These are phyloP conservation scores for Mamestra brassicae DNA, from an alignment of 2,888 invertebrate genomes.

Conservation along the genomic window DNA sequence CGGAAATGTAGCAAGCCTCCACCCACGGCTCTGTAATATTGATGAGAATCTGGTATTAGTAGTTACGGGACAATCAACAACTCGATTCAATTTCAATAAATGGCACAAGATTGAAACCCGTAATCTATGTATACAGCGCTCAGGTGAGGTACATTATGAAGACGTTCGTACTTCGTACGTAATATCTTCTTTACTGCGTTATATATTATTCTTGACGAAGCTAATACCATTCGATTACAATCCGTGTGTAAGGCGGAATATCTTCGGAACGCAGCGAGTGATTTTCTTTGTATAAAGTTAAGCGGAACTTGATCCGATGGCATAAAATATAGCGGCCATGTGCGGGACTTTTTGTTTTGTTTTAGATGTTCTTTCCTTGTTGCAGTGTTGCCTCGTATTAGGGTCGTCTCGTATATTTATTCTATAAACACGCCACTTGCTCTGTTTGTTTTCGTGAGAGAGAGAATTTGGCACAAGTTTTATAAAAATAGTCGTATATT, in stretches of 20 bases:
- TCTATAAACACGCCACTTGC: constrained; percentile 51
- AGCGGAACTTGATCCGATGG: constrained; percentile 66
- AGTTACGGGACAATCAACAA: constrained; percentile 64
- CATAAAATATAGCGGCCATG: constrained; percentile 67
- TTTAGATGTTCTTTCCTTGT: constrained; percentile 62
- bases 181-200: constrained; percentile 63
- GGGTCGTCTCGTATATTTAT: constrained; percentile 52
- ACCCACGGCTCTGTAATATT: constrained; percentile 45
- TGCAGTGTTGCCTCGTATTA: constrained; percentile 53
- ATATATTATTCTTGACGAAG: constrained; percentile 63
- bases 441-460: constrained; percentile 26
- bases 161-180: constrained; percentile 50
- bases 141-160: constrained; percentile 62
- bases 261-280: constrained; percentile 60
- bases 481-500: constrained; percentile 38
- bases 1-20: constrained; percentile 26
- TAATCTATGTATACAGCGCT: constrained; percentile 65
- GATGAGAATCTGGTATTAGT: constrained; percentile 59
- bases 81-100: constrained; percentile 68
- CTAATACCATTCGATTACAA: constrained; percentile 69
- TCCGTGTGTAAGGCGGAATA: constrained; percentile 61
- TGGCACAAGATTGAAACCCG: constrained; percentile 65
- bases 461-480: constrained; percentile 28
- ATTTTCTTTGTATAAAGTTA: constrained; percentile 69
- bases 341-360: constrained; percentile 68